Evolutionary conservation across 2,888 invertebrate genomes (phyloP).

Genomic region (Tetanocera ferruginea): DNA sequence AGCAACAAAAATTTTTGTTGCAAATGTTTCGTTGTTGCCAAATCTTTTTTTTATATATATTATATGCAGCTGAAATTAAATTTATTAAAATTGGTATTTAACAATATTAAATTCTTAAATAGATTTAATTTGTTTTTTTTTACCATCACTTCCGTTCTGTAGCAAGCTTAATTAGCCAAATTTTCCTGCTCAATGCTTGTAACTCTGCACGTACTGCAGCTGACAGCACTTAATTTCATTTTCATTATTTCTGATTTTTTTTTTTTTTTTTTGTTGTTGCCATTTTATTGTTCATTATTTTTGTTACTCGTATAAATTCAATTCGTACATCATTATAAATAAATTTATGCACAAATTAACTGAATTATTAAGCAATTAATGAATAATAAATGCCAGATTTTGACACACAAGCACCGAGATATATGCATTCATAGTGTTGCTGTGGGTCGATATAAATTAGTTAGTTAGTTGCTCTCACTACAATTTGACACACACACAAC

Average conservation of each 20-base stretch:
- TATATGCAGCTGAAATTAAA: too few species aligned
- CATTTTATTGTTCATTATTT: background rate
- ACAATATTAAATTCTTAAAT: too few species aligned
- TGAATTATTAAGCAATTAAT: constrained; percentile 33
- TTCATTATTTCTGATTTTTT: constrained; percentile 6
- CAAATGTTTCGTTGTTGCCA: too few species aligned
- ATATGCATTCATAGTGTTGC: background rate
- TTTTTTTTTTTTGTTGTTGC: background rate
- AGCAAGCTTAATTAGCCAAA: too few species aligned
- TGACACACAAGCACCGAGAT: background rate
- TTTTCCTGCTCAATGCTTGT: background rate
- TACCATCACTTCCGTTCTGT: too few species aligned
- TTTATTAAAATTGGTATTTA: too few species aligned
- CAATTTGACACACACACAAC: too few species aligned
- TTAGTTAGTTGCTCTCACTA: too few species aligned
- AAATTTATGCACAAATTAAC: constrained; percentile 34
- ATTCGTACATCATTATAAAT: constrained; percentile 26
- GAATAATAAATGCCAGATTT: constrained; percentile 34
- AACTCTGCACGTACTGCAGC: background rate
- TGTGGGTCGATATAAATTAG: too few species aligned
- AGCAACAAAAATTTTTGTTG: too few species aligned
- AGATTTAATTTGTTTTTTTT: too few species aligned
- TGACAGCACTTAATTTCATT: constrained; percentile 28
- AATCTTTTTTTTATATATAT: too few species aligned
- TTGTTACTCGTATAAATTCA: background rate